These are phyloP conservation scores for Bedellia somnulentella DNA, from an alignment of 2,888 invertebrate species.

Conservation along the genomic window DNA sequence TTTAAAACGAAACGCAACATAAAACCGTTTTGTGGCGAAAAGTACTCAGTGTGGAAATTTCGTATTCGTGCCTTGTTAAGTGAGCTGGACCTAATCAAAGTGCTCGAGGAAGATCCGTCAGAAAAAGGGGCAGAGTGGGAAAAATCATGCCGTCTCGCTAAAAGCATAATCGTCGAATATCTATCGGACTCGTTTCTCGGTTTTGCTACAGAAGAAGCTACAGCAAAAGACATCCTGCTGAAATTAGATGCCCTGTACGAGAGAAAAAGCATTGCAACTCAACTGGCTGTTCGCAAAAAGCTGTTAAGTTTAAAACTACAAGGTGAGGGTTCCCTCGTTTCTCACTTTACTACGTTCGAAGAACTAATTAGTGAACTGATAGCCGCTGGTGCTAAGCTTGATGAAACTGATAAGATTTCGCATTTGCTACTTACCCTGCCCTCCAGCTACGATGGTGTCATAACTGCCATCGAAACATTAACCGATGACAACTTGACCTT, in stretches of 20 bases:
- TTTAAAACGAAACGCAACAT: conserved; percentile 1
- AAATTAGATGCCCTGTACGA: conserved; percentile 10
- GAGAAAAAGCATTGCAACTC: conserved; percentile 14
- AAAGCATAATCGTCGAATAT: too few species aligned
- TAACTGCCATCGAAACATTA: conserved; percentile 24
- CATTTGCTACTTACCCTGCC: conserved; percentile 18
- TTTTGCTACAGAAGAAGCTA: too few species aligned
- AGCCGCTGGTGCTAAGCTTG: conserved; percentile 19
- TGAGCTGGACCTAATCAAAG: conserved; percentile 15
- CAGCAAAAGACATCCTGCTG: too few species aligned
- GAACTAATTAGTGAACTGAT: conserved; percentile 18
- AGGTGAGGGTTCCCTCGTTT: too few species aligned
- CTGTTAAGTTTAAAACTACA: too few species aligned
- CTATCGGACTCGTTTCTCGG: too few species aligned
- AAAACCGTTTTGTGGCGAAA: conserved; percentile 9
- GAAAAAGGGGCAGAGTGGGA: too few species aligned
- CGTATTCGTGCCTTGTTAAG: conserved; percentile 11
- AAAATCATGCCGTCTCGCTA: too few species aligned
- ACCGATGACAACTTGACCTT: conserved; percentile 19
- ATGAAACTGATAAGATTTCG: conserved; percentile 22
- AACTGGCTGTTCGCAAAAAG: too few species aligned
- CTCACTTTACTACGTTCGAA: conserved; percentile 20
- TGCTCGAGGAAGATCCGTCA: conserved; percentile 9
- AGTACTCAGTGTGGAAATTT: conserved; percentile 14
- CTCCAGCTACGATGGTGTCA: conserved; percentile 18